phyloP scores from a whole-genome alignment of 2,113 vertebrate genomes.

The Brachyhypopomus gauderio region DNA sequence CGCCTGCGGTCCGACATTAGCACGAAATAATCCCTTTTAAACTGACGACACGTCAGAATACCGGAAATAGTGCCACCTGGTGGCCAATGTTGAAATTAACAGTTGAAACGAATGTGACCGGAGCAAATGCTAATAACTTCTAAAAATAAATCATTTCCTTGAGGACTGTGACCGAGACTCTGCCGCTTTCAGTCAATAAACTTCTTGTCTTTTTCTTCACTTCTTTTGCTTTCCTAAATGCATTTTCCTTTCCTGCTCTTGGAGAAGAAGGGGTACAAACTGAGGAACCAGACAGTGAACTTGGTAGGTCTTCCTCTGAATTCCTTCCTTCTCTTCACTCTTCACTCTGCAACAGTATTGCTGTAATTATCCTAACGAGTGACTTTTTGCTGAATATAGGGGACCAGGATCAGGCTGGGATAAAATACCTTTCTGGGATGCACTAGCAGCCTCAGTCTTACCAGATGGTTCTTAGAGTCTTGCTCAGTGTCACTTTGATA shows the following conservation, averaged over 20 bases:
- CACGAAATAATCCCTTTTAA: conserved; percentile 5
- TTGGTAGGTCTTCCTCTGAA: conserved; percentile 77
- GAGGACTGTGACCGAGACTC: background rate
- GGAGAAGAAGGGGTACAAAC: conserved; percentile 99
- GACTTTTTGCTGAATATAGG: no score
- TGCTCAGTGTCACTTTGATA: no score
- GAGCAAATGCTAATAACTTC: background rate
- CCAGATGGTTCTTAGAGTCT: no score
- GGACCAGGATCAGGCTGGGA: no score
- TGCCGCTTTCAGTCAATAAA: conserved; percentile 27
- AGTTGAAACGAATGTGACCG: background rate
- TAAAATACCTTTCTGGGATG: no score
- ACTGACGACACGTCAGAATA: background rate
- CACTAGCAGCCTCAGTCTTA: no score
- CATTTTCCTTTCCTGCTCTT: conserved; percentile 77
- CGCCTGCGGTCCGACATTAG: background rate
- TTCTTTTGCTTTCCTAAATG: conserved; percentile 48
- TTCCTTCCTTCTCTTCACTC: background rate
- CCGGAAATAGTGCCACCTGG: conserved; percentile 39
- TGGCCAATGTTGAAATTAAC: background rate
- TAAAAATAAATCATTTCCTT: background rate
- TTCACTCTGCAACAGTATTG: background rate
- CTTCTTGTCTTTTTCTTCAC: conserved; percentile 29
- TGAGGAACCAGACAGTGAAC: conserved; percentile 92
- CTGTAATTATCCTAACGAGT: no score